Conservation (phyloP, 2,797 vertebrate genomes). For the Ptychobarbus kaznakovi region DNA sequence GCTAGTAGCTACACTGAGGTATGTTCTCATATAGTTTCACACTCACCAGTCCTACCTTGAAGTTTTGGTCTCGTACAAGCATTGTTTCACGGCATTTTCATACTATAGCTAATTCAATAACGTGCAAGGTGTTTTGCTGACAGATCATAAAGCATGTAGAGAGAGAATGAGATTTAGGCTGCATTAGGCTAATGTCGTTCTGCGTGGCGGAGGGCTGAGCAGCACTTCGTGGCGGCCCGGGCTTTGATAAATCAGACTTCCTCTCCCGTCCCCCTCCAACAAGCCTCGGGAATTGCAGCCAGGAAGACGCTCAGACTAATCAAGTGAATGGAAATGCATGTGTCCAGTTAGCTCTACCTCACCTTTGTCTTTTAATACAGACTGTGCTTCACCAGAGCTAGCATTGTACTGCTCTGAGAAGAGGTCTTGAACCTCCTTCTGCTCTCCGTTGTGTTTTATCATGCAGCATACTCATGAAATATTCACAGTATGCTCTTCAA, state of each 20-base stretch:
- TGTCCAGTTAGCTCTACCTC: slow-evolving; percentile 54
- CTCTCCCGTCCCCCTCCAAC: slow-evolving; percentile 55
- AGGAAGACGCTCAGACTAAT: slow-evolving; percentile 57
- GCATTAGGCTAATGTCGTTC: slow-evolving; percentile 64
- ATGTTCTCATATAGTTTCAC: slow-evolving; percentile 23
- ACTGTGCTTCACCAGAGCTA: neutral
- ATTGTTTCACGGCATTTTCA: slow-evolving; percentile 59
- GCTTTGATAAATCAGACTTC: slow-evolving; percentile 60
- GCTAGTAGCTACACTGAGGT: slow-evolving; percentile 55
- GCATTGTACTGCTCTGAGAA: slow-evolving; percentile 57
- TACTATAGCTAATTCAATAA: slow-evolving; percentile 67
- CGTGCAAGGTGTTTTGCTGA: slow-evolving; percentile 63
- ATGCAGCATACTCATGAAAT: slow-evolving; percentile 72
- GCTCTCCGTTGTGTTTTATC: slow-evolving; percentile 15
- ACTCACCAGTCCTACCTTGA: slow-evolving; percentile 29
- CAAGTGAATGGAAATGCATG: slow-evolving; percentile 61
- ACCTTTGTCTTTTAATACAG: slow-evolving; percentile 32
- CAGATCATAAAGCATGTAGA: slow-evolving; percentile 61
- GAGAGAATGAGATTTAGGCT: slow-evolving; percentile 61
- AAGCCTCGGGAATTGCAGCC: slow-evolving; percentile 61
- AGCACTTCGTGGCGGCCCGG: slow-evolving; percentile 39
- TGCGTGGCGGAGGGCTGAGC: slow-evolving; percentile 50
- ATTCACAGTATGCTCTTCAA: slow-evolving; percentile 70
- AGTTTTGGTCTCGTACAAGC: slow-evolving; percentile 54
- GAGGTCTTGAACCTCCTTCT: slow-evolving; percentile 65